phyloP scores from a whole-genome alignment of 92 coral and sea anemone genomes.

The Hydrozoanthus gracilis region DNA sequence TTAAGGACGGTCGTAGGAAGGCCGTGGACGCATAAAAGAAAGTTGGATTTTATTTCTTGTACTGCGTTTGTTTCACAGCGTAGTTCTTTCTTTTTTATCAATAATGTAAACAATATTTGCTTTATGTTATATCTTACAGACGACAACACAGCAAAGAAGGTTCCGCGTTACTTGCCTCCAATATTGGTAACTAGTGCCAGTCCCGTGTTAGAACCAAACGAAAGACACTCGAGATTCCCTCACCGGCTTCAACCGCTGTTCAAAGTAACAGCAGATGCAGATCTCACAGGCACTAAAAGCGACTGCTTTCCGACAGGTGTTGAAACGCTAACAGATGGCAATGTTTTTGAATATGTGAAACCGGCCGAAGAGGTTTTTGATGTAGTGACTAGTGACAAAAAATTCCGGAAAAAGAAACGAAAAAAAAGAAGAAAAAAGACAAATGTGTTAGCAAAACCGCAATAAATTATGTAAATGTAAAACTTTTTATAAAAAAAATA shows the following conservation, averaged over 20 bases:
- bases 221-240: not conserved
- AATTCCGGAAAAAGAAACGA: slow-evolving; percentile 17
- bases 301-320: not conserved
- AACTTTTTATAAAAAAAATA: no score
- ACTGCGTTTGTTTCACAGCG: no score
- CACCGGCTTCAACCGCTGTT: not conserved
- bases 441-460: not conserved
- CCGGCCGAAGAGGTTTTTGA: slow-evolving; percentile 42
- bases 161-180: slow-evolving; percentile 31
- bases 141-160: not conserved
- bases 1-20: no score
- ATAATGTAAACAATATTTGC: not conserved
- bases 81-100: no score
- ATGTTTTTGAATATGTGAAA: slow-evolving; percentile 27
- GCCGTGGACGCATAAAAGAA: not conserved
- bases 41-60: no score
- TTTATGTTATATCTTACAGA: slow-evolving; percentile 2
- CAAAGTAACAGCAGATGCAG: not conserved
- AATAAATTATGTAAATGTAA: not conserved
- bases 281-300: not conserved
- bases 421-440: slow-evolving; percentile 1
- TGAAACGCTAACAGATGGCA: not conserved
- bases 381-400: slow-evolving; percentile 24
- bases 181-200: slow-evolving; percentile 34
- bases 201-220: not conserved